Evolutionary conservation across 2,797 vertebrate species (phyloP).

Genomic region (Sebastes matsubarae): DNA sequence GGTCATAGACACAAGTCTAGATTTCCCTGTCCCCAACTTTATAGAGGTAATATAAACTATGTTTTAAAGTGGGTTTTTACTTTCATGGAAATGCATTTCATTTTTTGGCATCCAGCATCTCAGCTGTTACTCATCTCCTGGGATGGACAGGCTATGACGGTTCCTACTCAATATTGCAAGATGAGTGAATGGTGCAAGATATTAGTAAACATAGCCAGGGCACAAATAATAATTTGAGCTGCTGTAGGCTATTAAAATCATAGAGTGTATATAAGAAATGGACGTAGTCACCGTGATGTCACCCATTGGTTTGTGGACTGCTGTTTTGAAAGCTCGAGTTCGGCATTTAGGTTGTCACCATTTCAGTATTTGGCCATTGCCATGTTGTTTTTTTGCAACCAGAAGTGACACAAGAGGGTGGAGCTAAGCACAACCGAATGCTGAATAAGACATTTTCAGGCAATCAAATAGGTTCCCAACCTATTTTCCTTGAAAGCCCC

Average conservation of each 20-base stretch:
- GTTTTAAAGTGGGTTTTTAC: conserved; percentile 53
- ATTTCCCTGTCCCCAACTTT: conserved; percentile 49
- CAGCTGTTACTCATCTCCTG: conserved; percentile 35
- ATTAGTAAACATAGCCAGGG: conserved; percentile 8
- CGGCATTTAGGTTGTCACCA: too few species aligned
- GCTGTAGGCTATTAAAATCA: not conserved
- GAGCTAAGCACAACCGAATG: too few species aligned
- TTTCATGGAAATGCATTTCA: conserved; percentile 61
- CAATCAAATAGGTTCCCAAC: too few species aligned
- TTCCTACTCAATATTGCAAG: conserved; percentile 27
- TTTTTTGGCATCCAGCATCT: conserved; percentile 46
- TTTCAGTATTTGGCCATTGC: too few species aligned
- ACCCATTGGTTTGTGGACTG: too few species aligned
- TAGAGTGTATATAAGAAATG: not conserved
- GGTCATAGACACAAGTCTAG: conserved; percentile 13
- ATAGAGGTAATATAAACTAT: conserved; percentile 46
- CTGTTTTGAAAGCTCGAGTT: too few species aligned
- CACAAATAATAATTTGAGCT: conserved; percentile 25
- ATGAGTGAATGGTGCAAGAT: conserved; percentile 25
- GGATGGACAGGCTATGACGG: conserved; percentile 44
- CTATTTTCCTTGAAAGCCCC: too few species aligned
- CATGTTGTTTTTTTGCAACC: too few species aligned
- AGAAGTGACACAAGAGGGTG: too few species aligned
- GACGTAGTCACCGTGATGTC: too few species aligned
- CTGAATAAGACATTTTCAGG: too few species aligned